Evolutionary conservation across 2,797 vertebrate species (phyloP), one percentile per base, ranked within the genome.

Genomic region (Emydoidea blandingii): DNA sequence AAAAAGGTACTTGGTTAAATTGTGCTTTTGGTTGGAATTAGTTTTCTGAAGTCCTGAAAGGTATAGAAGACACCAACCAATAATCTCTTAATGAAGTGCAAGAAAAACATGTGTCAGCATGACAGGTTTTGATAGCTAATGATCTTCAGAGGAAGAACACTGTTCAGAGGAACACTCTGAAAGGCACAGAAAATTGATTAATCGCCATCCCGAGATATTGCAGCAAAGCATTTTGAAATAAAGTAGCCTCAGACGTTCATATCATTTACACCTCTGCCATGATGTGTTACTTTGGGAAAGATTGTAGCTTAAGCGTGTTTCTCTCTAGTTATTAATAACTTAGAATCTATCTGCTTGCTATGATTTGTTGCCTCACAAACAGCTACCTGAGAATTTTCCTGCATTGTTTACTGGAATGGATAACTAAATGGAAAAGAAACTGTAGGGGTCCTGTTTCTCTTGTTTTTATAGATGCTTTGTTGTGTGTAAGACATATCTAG

Each of bases 51-150:
- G 93, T 92, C 97, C 90, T 93, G 85, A 95, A 96, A 97, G 94
- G 81, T 44, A 85, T 84, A 94, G 96, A 92, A 94, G 92, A 89
- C 93, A 95, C 95, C 95, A 95, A 97, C 97, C 96, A 96, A 97
- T 97, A 96, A 95, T 92, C 83, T 95, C 92, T 96, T 97, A 97
- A 97, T 97, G 94, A 94, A 91, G 95, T 96, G 93, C 95, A 96
- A 92, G 95, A 93, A 97, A 97, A 96, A 95, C 95, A 96, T 94
- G 94, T 94, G 96, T 95, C 96, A 94, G 94, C 96, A 97, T 96
- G 93, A 96, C 97, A 96, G 81, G 79, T 92, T 96, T 97, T 96
- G 94, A 97, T 65, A 81, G 95, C 91, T 96, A 97, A 97, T 88
- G 90, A 96, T 96, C 85, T 97, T 97, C 91, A 96, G 94, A 95